These are phyloP conservation scores for Syngnathus typhle DNA, from an alignment of 2,113 vertebrate genomes.

Conservation along the genomic window DNA sequence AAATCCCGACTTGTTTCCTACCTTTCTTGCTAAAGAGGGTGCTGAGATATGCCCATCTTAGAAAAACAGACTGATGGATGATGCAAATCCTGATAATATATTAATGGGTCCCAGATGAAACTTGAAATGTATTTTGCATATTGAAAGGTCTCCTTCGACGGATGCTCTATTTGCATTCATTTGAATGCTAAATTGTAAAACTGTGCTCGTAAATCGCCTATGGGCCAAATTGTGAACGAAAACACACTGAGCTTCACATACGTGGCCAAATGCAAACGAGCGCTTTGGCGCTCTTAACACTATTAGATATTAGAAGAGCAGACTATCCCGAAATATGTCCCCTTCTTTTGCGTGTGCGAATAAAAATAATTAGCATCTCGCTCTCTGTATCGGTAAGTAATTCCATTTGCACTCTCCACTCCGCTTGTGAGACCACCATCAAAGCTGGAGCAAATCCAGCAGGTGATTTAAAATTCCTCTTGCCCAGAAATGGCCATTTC, in stretches of 20 bases:
- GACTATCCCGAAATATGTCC: conserved; percentile 17
- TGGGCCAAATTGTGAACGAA: conserved; percentile 29
- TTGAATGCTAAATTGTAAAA: conserved; percentile 42
- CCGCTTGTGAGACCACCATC: conserved; percentile 56
- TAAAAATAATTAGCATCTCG: conserved; percentile 64
- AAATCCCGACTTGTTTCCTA: not conserved
- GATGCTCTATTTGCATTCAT: conserved; percentile 12
- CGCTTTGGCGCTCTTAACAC: not conserved
- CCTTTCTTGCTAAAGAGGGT: not conserved
- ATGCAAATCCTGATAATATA: not conserved
- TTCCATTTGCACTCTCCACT: conserved; percentile 64
- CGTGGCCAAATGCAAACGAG: conserved; percentile 35
- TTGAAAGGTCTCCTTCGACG: not conserved
- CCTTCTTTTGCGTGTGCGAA: conserved; percentile 43
- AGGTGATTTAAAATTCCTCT: conserved; percentile 59
- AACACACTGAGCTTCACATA: conserved; percentile 47
- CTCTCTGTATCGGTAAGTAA: conserved; percentile 56
- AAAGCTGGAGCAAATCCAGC: conserved; percentile 60
- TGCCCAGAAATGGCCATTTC: conserved; percentile 44
- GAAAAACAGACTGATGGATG: not conserved
- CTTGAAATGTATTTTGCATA: not conserved
- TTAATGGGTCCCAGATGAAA: not conserved
- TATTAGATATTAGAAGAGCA: conserved; percentile 25
- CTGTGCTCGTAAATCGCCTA: conserved; percentile 43
- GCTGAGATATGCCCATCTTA: not conserved